Evolutionary conservation across 2,888 invertebrate genomes (phyloP).

Genomic region (Tuta absoluta): DNA sequence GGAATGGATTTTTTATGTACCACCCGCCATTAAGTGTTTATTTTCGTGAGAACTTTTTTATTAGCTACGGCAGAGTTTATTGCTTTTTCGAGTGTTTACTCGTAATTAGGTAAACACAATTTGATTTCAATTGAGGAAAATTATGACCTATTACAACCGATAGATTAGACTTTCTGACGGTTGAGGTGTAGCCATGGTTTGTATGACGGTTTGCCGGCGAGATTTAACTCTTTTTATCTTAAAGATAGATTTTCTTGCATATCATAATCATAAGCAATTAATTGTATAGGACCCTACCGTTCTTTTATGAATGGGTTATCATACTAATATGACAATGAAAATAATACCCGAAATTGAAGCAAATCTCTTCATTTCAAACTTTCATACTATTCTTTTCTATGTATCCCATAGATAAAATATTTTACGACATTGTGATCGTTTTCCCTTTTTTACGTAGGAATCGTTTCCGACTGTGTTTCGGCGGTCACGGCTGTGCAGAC

Average conservation of each 20-base stretch:
- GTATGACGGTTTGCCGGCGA: no score
- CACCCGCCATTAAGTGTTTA: conserved; percentile 59
- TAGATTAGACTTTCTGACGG: no score
- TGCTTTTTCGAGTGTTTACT: conserved; percentile 32
- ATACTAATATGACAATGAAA: neutral
- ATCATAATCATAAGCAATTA: no score
- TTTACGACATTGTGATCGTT: conserved; percentile 41
- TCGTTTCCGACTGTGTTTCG: conserved; percentile 56
- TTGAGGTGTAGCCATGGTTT: no score
- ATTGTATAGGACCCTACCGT: no score
- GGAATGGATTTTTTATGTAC: conserved; percentile 69
- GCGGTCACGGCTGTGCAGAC: conserved; percentile 50
- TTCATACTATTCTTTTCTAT: neutral
- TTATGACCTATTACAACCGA: no score
- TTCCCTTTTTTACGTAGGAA: conserved; percentile 58
- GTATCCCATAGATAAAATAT: conserved; percentile 29
- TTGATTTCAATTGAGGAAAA: conserved; percentile 6
- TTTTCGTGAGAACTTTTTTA: conserved; percentile 49
- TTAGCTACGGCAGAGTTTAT: conserved; percentile 40
- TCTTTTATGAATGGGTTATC: no score
- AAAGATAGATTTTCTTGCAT: no score
- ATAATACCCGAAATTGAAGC: neutral
- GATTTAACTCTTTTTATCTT: no score
- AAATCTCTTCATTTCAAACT: neutral
- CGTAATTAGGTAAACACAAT: conserved; percentile 14